Base-by-base conservation (phyloP, 2,113 vertebrate species). In the Microtus montanus region DNA sequence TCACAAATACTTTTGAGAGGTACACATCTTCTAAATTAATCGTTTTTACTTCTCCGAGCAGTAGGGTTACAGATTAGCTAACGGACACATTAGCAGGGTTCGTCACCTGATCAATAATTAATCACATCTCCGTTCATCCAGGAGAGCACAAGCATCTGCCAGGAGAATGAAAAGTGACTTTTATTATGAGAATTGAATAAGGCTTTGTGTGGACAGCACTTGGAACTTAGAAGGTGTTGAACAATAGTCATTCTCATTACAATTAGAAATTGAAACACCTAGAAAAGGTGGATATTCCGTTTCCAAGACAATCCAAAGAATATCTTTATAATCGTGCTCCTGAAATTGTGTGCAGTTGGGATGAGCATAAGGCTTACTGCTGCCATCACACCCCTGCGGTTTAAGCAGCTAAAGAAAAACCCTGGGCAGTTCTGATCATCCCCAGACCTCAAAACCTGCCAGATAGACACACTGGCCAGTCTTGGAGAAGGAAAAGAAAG, bases 61-160 rank as follows among this genome's bases (percentile, higher is more conserved):
- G 66, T 86, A 93, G 85, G 66, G 63, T 94, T 97, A 92, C 93
- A 95, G 54, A 96, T 90, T 93, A 97, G 77, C n/a, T 82, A 82
- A 96, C 22, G 70, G 88, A 96, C 35, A 54, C 35, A 28, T 85
- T 89, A 89, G 75, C 64, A 80, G 38, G 35, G 24, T 87, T 90
- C 89, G 58, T 97, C 92, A 70, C 15, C 71, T 82, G 52, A 82
- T 97, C 77, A 93, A 95, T 96, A 97, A 95, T 97, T 97, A 44
- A 97, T 95, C 22, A 38, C 11, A 63, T 82, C 47, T 90, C 61
- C 70, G 82, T 70, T 75, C 74, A 93, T 38, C 84, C 77, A 86
- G 41, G 87, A 17, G 77, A 82, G 75, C 15, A 83, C 77, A 86
- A 54, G 82, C 75, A 86, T 68, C 92, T 96, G 90, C 87, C 82